Evolutionary conservation across 64 coral and sea anemone genomes (phyloP).

Genomic region (Stichodactyla helianthus): DNA sequence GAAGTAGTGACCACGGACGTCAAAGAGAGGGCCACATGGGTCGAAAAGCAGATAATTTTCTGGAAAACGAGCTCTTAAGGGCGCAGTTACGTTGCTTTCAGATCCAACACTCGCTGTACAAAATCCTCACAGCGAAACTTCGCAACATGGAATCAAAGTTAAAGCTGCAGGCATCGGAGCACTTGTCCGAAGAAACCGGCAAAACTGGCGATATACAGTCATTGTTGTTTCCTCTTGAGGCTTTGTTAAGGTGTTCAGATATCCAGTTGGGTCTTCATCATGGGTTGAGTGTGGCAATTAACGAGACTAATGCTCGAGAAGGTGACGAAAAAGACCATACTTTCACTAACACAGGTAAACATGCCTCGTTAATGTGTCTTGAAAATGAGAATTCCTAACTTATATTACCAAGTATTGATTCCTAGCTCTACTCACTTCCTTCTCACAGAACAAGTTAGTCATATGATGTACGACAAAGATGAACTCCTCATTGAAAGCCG

Average conservation of each 20-base stretch:
- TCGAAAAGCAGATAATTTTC: neutral
- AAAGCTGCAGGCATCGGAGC: neutral
- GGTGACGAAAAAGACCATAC: neutral
- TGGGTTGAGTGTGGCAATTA: neutral
- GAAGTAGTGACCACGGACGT: neutral
- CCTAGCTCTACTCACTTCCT: neutral
- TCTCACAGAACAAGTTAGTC: neutral
- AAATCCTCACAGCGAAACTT: neutral
- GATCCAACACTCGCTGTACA: neutral
- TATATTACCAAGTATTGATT: no score
- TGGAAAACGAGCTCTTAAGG: neutral
- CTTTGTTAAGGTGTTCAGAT: constrained; percentile 21
- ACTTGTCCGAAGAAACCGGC: neutral
- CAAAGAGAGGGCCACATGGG: neutral
- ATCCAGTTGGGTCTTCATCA: constrained; percentile 39
- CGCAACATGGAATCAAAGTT: neutral
- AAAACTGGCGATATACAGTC: neutral
- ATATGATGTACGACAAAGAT: neutral
- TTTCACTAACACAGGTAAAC: neutral
- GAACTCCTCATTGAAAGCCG: neutral
- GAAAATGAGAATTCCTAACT: no score
- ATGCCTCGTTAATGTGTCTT: neutral
- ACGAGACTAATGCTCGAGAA: neutral
- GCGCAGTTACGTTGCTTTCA: neutral
- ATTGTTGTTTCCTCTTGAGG: constrained; percentile 9